phyloP scores from a whole-genome alignment of 2,797 vertebrate genomes.

The Ctenochaetus hawaiiensis region DNA sequence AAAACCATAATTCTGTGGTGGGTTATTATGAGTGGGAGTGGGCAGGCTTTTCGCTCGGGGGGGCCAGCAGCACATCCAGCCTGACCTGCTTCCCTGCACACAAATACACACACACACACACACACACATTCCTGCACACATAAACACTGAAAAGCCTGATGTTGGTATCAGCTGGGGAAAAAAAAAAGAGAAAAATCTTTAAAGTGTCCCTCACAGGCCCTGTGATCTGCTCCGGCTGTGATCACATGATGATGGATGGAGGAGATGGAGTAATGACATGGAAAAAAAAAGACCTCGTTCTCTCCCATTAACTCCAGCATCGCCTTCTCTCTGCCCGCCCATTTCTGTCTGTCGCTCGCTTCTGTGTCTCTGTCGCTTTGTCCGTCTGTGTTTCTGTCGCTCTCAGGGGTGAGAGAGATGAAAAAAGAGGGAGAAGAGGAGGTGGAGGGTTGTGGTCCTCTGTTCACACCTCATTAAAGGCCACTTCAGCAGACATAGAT shows the following conservation, averaged over 20 bases:
- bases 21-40: constrained; percentile 69
- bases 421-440: constrained; percentile 52
- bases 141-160: constrained; percentile 24
- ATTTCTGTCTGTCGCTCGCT: constrained; percentile 38
- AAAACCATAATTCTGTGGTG: constrained; percentile 56
- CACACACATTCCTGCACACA: constrained; percentile 16
- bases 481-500: constrained; percentile 78
- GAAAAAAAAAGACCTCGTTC: constrained; percentile 63
- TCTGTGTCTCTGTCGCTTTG: too few relatives aligned
- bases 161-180: constrained; percentile 40
- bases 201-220: constrained; percentile 65
- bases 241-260: constrained; percentile 81
- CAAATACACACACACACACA: too few relatives aligned
- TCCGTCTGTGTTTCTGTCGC: constrained; percentile 12
- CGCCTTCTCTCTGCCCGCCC: constrained; percentile 45
- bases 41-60: constrained; percentile 46
- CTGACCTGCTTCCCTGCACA: constrained; percentile 54
- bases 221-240: constrained; percentile 65
- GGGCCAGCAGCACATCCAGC: constrained; percentile 54
- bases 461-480: constrained; percentile 84
- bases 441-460: constrained; percentile 64
- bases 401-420: constrained; percentile 48
- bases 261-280: constrained; percentile 62
- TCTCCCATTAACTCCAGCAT: constrained; percentile 75
- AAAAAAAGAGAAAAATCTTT: constrained; percentile 56